Conservation (phyloP, 2,797 vertebrate species). For the Oreochromis mossambicus region DNA sequence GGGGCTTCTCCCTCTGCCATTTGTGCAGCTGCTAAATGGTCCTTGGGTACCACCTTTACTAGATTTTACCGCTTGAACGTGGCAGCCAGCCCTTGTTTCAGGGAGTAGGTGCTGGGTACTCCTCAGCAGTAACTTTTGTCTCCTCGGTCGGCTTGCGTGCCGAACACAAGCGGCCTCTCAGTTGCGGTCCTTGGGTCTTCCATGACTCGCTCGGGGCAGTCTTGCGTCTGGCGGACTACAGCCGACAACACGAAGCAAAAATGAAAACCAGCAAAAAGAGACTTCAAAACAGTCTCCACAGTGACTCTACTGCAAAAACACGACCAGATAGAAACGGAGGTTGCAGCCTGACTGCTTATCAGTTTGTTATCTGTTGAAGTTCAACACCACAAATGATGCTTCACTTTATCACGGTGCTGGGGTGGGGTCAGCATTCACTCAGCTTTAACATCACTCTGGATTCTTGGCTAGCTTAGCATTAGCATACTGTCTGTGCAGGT, state of each 20-base stretch:
- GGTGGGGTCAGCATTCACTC: not conserved
- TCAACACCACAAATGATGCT: not conserved
- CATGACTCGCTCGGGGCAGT: not conserved
- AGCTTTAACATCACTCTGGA: not conserved
- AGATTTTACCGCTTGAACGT: too few relatives aligned
- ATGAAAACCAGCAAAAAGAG: not conserved
- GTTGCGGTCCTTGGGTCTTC: not conserved
- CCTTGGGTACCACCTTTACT: too few relatives aligned
- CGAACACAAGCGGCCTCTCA: accelerated
- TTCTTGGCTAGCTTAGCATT: not conserved
- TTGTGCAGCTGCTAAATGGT: too few relatives aligned
- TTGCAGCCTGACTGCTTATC: not conserved
- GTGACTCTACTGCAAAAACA: not conserved
- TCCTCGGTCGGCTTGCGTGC: not conserved
- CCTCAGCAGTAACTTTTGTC: not conserved
- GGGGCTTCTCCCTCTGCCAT: too few relatives aligned
- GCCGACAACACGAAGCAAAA: not conserved
- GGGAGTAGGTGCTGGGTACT: not conserved
- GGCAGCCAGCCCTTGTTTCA: not conserved
- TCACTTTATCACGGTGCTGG: not conserved
- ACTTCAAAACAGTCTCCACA: accelerated
- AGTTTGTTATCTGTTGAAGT: not conserved
- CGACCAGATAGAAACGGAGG: accelerated
- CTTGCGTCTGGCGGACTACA: not conserved
- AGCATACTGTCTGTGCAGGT: not conserved